Evolutionary conservation across 2,888 invertebrate species (phyloP), one percentile per base, ranked within the genome.

Genomic region (Glyphotaelius pellucidus): DNA sequence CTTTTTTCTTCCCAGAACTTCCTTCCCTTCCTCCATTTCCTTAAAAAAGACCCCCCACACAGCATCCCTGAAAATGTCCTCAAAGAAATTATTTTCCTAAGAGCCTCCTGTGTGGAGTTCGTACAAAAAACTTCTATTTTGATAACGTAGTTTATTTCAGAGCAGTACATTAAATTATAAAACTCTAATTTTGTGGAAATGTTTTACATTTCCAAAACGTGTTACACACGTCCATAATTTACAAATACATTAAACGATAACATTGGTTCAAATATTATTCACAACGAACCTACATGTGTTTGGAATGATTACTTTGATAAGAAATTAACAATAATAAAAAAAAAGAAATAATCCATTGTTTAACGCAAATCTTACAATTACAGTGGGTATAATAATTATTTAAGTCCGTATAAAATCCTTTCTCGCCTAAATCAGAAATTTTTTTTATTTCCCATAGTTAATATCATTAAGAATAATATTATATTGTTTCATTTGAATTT

Each of bases 401-500:
- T n/a, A 67, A 67, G 25, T 67, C n/a, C 67, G 67, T 67, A 67
- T 67, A 67, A 67, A 67, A 67, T n/a, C 67, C 67, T 67, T 67
- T 67, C 67, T 67, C n/a, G 9, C 67, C 67, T 67, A 67, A 67
- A 9, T 67, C 25, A n/a, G 67, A 67, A 67, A n/a, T n/a, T 67
- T 1, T 9, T 7, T 25, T 67, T 67, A 67, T 67, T 25, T 67
- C 67, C 67, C 67, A 67, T 67, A 67, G 25, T 67, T n/a, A 9
- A 67, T 67, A 25, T 67, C 67, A 25, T 67, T 67, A n/a, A 67
- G 25, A n/a, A 38, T 12, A 83, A 19, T 83, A 83, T 83, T 83
- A 83, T 38, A 83, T 35, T 83, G 35, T 83, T 35, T 35, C 19
- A 35, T 35, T 83, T 35, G 83, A 83, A 83, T 83, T 83, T 83